Base-by-base conservation (phyloP, 2,113 vertebrate species). In the Jaculus jaculus region DNA sequence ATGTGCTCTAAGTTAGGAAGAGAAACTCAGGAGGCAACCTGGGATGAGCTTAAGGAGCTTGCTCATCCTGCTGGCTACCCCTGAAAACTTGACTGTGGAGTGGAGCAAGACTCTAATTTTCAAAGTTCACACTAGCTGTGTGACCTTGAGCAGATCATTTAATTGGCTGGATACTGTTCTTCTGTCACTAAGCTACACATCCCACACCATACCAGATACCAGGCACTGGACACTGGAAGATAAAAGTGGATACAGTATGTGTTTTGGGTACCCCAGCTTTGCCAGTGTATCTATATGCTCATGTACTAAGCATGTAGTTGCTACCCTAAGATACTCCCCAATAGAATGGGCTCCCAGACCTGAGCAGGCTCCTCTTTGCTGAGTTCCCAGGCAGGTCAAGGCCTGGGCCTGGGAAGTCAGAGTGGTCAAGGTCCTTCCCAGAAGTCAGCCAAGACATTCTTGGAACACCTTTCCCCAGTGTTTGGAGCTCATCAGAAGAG, bases 231-330 rank as follows among this genome's bases (percentile, higher is more conserved):
- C 2, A 32, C 13, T 12, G 10, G 7, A 26, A 65, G 72, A 63
- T 37, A 69, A 75, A 83, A 30, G 11, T n/a, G 18, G 69, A 47
- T 34, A 69, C 13, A 17, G n/a, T 61, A 18, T 4, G 3, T 5
- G 42, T n/a, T 37, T 30, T 16, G 9, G 17, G 3, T 32, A 58
- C 21, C 17, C 58, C 16, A 0, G 7, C 28, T 80, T 68, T 11
- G 11, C 61, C 34, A 47, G 37, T 54, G 0, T 21, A 30, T 21
- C 18, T 71, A 34, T n/a, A 32, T 23, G n/a, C 10, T 26, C 34
- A 0, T 0, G 28, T 4, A 39, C 26, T n/a, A 26, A n/a, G n/a
- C 34, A 32, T 12, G 3, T 18, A 61, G 20, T 6, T 65, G 80
- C 47, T 30, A 6, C 28, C 28, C n/a, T n/a, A 42, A 86, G n/a